These are phyloP conservation scores for Micropterix aruncella DNA, from an alignment of 2,888 invertebrate genomes.

Conservation along the genomic window DNA sequence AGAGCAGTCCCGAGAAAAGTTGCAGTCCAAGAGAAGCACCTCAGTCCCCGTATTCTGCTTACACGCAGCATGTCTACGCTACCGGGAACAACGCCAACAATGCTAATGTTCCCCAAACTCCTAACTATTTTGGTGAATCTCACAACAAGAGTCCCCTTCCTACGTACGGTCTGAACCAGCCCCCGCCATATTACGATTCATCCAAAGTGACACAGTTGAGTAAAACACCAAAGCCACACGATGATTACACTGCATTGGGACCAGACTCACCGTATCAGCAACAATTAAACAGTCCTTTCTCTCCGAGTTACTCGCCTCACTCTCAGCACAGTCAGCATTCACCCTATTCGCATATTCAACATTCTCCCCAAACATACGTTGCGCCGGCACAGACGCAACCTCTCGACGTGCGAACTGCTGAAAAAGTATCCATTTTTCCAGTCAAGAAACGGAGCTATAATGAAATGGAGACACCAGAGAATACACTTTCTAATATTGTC, in stretches of 20 bases:
- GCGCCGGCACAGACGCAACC: constrained; percentile 18
- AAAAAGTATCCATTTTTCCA: constrained; percentile 37
- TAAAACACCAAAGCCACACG: constrained; percentile 36
- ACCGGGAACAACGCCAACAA: constrained; percentile 14
- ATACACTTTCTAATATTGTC: constrained; percentile 9
- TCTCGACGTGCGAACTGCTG: constrained; percentile 13
- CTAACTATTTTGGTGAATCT: constrained; percentile 27
- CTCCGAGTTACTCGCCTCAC: constrained; percentile 26
- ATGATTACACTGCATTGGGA: constrained; percentile 39
- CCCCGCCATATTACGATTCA: constrained; percentile 46
- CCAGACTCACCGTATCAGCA: constrained; percentile 41
- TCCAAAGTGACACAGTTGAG: constrained; percentile 28
- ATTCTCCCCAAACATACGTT: constrained; percentile 18
- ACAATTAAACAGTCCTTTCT: constrained; percentile 23
- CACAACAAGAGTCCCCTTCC: constrained; percentile 33
- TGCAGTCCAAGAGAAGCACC: constrained; percentile 67
- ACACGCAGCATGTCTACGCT: constrained; percentile 34
- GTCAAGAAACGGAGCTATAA: constrained; percentile 50
- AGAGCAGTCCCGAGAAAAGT: constrained; percentile 73
- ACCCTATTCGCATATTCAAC: constrained; percentile 23
- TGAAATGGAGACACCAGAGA: constrained; percentile 23
- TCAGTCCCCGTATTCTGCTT: constrained; percentile 32
- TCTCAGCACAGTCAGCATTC: constrained; percentile 21
- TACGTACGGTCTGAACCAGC: constrained; percentile 30
- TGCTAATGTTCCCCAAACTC: constrained; percentile 21